Percentiles rank a stretch among this genome's conserved stretches.
Conservation (phyloP, 2,888 invertebrate species). For the Xestia xanthographa region DNA sequence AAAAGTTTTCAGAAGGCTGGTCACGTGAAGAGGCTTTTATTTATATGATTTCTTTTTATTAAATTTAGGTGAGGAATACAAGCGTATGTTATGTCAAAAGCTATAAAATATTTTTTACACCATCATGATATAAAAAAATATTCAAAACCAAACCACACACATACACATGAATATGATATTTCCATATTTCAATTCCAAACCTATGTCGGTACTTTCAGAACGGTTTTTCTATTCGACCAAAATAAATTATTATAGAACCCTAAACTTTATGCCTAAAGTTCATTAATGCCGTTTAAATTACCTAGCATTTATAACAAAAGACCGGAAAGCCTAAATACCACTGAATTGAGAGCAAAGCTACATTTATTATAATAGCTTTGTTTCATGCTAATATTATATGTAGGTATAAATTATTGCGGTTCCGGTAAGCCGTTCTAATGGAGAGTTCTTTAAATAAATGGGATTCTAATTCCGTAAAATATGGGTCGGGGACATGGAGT, state of each 20-base stretch:
- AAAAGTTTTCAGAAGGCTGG: no score
- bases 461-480: conserved; percentile 60
- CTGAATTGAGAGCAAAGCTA: conserved; percentile 39
- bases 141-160: no score
- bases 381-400: conserved; percentile 39
- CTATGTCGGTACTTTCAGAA: neutral
- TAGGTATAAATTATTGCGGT: conserved; percentile 43
- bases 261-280: neutral
- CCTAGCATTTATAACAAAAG: conserved; percentile 37
- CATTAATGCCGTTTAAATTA: conserved; percentile 23
- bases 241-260: neutral
- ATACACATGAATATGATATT: no score
- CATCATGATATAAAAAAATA: no score
- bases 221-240: neutral
- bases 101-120: neutral
- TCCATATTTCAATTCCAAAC: neutral
- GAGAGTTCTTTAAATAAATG: conserved; percentile 55
- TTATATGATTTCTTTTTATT: no score
- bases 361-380: conserved; percentile 34
- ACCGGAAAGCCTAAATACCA: conserved; percentile 31
- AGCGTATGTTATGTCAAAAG: neutral
- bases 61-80: neutral
- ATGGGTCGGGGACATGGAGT: conserved; percentile 31
- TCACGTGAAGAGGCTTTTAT: no score
- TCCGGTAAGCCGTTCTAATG: conserved; percentile 32